Evolutionary conservation across 2,888 invertebrate species (phyloP).

Genomic region (Aspidiotus rigidus): DNA sequence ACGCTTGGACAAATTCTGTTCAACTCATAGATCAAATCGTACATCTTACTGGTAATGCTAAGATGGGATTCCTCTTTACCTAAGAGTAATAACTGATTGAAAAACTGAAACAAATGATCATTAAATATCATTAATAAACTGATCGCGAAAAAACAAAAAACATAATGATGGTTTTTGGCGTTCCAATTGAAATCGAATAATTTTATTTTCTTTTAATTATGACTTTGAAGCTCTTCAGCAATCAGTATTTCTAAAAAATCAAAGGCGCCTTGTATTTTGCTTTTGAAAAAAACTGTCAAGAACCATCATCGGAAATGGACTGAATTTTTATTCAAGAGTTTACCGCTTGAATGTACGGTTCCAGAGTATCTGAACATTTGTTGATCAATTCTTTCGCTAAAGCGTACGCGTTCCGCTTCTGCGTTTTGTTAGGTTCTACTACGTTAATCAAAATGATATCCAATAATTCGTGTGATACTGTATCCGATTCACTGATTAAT

Average conservation of each 20-base stretch:
- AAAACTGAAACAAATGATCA: conserved; percentile 58
- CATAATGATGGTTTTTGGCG: neutral
- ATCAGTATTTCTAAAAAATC: no score
- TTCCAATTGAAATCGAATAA: no score
- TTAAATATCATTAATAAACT: neutral
- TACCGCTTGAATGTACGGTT: conserved; percentile 88
- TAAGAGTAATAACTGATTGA: conserved; percentile 87
- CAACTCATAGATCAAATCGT: conserved; percentile 91
- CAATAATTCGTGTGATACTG: conserved; percentile 84
- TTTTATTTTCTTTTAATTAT: no score
- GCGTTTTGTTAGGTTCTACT: conserved; percentile 85
- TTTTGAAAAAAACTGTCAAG: no score
- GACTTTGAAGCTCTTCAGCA: no score
- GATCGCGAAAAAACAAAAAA: neutral
- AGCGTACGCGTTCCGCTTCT: conserved; percentile 78
- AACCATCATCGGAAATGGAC: no score
- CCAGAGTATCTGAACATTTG: conserved; percentile 84
- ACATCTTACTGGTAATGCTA: conserved; percentile 73
- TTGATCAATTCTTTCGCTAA: conserved; percentile 85
- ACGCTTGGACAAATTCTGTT: conserved; percentile 86
- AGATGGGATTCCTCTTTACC: conserved; percentile 79
- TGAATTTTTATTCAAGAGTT: no score
- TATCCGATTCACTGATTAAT: conserved; percentile 88
- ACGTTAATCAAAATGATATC: conserved; percentile 89
- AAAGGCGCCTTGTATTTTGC: no score